Conservation (phyloP, 30 jellyfish, hydroid and myxozoan genomes). For the Hydractinia symbiolongicarpus region DNA sequence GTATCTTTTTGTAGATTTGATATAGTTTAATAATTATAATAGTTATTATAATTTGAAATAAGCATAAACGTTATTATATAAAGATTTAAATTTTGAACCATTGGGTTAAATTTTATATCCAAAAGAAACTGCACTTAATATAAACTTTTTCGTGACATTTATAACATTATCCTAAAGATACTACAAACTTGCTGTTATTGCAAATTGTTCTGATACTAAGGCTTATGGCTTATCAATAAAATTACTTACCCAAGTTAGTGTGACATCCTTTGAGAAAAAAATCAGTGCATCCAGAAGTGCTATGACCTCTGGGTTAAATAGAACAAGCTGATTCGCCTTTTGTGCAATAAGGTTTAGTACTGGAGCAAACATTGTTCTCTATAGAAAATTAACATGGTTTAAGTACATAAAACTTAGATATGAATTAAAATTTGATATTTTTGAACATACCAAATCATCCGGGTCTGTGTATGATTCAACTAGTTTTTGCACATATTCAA, state of each 20-base stretch:
- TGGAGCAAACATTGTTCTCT: constrained; percentile 72
- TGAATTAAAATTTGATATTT: background rate
- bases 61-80: no score
- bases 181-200: no score
- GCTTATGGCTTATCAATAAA: background rate
- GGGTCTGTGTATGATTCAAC: constrained; percentile 37
- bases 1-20: no score
- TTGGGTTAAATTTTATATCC: no score
- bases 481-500: constrained; percentile 60
- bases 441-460: constrained; percentile 59
- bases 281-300: constrained; percentile 41
- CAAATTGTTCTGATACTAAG: no score
- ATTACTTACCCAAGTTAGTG: constrained; percentile 57
- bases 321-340: constrained; percentile 18
- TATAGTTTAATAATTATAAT: no score
- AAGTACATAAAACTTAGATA: background rate
- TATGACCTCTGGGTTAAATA: constrained; percentile 50
- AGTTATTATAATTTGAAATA: no score
- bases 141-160: no score
- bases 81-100: no score
- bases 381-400: background rate
- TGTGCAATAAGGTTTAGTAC: constrained; percentile 48
- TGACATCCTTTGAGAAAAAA: constrained; percentile 47
- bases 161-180: no score
- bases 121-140: no score